Evolutionary conservation across 2,888 invertebrate species (phyloP), one percentile per base, ranked within the genome.

Genomic region (Ormyrus rosae): DNA sequence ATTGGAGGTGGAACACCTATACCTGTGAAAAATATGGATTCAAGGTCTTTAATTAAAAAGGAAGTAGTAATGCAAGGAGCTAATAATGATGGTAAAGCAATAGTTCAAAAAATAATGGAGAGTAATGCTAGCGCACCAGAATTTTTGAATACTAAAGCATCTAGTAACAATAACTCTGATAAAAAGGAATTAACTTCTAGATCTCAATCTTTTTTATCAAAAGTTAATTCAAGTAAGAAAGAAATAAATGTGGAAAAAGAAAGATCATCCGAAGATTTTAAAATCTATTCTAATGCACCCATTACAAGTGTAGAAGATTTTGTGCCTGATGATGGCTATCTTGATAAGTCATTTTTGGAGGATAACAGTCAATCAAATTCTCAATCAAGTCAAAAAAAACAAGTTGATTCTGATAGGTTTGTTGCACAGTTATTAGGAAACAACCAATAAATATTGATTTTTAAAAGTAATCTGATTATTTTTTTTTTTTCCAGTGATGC

Each of bases 321-420:
- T 92, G 91, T 95, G 88, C 93, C 95, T 81, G 93, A 96, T 91
- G 91, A 94, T 87, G 96, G 95, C n/a, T 93, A 94, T 64, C 89
- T 95, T 56, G 95, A 96, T 86, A 93, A 94, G 87, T 95, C 95
- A 76, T 96, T 96, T 87, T 91, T 96, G 60, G 96, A 96, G 82
- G 96, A 96, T 85, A 90, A 91, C 11, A 92, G 90, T 80, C 90
- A 91, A 83, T 87, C 89, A 73, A 89, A 89, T 50, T 90, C 91
- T 10, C 90, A 88, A 85, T 90, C 89, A 83, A 85, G 88, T 56
- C 90, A 91, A 73, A 89, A 90, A 53, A 91, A 91, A 34, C 88
- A 90, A 34, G 86, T 89, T 58, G 92, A 93, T 75, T 92, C 93
- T n/a, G 93, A 93, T 83, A 93, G 93, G 93, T 93, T 90, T 83